Base-by-base conservation (phyloP, 2,797 vertebrate species). In the Loris lydekkerianus region DNA sequence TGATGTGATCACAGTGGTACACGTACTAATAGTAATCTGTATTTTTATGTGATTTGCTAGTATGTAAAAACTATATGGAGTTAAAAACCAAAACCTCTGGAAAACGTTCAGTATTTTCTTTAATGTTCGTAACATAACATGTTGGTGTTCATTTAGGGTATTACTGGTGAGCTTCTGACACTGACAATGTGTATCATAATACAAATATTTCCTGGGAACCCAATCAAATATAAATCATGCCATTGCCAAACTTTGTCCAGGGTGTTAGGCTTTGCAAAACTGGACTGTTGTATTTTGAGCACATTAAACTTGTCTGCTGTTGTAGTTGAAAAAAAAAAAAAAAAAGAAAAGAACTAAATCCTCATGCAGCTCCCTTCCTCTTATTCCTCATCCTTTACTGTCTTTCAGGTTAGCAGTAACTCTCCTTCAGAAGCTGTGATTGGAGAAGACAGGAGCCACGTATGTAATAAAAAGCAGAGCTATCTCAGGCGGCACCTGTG, bases 1-100 rank as follows among this genome's bases (percentile, higher is more conserved):
- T 17, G 5, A 75, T 63, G 63, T 31, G 11, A 18, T 91, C 49
- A 65, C 29, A 65, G 23, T 81, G 56, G 31, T 75, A 5, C 46
- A 46, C 2, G 46, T 46, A 91, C 43, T 27, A 65, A 18, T n/a
- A 37, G 9, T 23, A n/a, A 43, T 43, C 43, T 91, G 18, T 83
- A 31, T 91, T 91, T 37, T 53, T 3, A 6, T 75, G 40, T 37
- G 29, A 83, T 75, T 53, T 53, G 11, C 27, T 65, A 53, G 13
- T 84, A 1, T n/a, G 6, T 70, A 81, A 70, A 81, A 81, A 58
- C 27, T 34, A 40, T 13, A 9, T n/a, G 25, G 53, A 65, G 18
- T 75, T 83, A 75, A 91, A 82, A 73, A 65, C 43, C 69, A 91
- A 82, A 84, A 84, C 70, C 53, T 84, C 31, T 63, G 46, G 78